Conservation (phyloP, 2,113 vertebrate genomes). For the Leuciscus idus region DNA sequence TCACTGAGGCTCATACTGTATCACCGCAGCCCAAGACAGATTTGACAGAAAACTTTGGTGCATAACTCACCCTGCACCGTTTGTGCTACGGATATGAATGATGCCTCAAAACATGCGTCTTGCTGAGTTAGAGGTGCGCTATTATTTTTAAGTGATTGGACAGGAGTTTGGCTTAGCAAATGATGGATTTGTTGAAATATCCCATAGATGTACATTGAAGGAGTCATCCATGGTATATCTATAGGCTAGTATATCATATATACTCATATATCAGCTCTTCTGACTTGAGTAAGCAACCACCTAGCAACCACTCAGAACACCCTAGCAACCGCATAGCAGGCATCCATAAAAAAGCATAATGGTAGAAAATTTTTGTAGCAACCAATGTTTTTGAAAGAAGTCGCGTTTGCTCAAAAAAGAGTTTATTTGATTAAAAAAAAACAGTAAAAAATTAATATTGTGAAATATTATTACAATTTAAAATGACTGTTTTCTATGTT, state of each 20-base stretch:
- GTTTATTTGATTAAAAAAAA: neutral
- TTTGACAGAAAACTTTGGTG: neutral
- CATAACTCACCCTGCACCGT: neutral
- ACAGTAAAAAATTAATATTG: neutral
- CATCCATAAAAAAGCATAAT: neutral
- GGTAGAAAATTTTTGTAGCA: neutral
- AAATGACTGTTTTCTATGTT: no score
- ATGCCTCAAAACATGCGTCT: neutral
- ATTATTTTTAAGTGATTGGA: neutral
- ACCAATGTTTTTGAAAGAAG: neutral
- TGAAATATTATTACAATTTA: neutral
- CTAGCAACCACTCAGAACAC: neutral
- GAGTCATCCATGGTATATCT: neutral
- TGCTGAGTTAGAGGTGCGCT: constrained; percentile 1
- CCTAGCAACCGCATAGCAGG: neutral
- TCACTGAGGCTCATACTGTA: neutral
- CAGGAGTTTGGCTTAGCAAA: neutral
- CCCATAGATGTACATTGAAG: neutral
- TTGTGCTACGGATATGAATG: neutral
- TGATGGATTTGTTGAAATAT: neutral
- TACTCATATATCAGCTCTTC: neutral
- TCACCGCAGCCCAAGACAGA: neutral
- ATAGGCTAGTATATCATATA: neutral
- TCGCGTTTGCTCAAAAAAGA: neutral
- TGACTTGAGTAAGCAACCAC: neutral